Evolutionary conservation across 2,113 vertebrate genomes (phyloP), one percentile per base, ranked within the genome.

Genomic region (Podarcis cretensis): DNA sequence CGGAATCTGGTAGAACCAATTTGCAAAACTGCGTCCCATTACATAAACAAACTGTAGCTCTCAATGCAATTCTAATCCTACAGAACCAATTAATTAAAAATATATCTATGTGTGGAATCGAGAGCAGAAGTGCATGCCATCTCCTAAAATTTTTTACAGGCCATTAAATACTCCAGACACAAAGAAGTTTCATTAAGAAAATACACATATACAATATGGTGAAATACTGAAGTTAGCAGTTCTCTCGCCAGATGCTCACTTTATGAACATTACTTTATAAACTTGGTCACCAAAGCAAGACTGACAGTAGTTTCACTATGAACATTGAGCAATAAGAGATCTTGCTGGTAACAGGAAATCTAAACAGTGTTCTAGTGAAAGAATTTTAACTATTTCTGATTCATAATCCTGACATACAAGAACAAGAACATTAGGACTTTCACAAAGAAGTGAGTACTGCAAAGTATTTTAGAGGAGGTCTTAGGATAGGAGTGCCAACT

Each of bases 201-300:
- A 95, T 94, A 21, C 35, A 83, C 82, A 35, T 23, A 91, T n/a
- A 85, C 23, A 92, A 93, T 87, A 78, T 93, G 75, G 54, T 87
- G 90, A 88, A 90, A 76, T 91, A 63, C 23, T 79, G 57, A 66
- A 95, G 30, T 77, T 63, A 85, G 84, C 90, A 86, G 81, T 18
- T 91, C 23, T 21, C 87, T 88, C 23, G 78, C 37, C 35, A 92
- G 80, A 66, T 23, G 89, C 3, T 23, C 66, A n/a, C 1, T 35
- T 3, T 9, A 48, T 75, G 75, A 68, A 40, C 87, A 37, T 83
- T 90, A 83, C 77, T 43, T 43, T 43, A n/a, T 30, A 30, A 86
- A 6, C 1, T 90, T 25, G 73, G 82, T 10, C 63, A 57, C 83
- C 92, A 73, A 23, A 6, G 7, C 0, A 8, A 21, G 18, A 0